Evolutionary conservation across 1,140 invertebrate species (phyloP).

Genomic region (Zaprionus lachaisei): DNA sequence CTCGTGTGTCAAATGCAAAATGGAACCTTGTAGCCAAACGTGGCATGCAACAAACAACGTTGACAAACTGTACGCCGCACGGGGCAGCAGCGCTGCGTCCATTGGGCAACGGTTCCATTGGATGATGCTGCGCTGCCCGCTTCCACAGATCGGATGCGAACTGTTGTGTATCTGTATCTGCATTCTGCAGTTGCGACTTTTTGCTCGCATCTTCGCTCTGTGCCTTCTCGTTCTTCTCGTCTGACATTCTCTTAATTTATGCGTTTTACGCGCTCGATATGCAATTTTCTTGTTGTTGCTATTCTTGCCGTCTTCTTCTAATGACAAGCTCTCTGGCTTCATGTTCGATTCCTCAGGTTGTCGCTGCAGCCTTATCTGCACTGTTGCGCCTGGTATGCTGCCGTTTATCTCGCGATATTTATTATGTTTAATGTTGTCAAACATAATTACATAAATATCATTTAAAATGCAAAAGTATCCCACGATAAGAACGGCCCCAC

Average conservation of each 20-base stretch:
- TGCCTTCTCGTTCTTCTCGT: neutral
- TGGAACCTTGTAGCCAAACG: conserved; percentile 13
- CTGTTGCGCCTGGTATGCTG: conserved; percentile 6
- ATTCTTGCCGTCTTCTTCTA: conserved; percentile 38
- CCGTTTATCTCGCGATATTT: conserved; percentile 49
- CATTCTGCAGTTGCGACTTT: conserved; percentile 36
- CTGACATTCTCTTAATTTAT: conserved; percentile 54
- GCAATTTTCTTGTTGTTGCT: conserved; percentile 44
- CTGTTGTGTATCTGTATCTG: conserved; percentile 33
- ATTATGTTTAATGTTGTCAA: conserved; percentile 46
- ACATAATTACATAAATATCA: conserved; percentile 52
- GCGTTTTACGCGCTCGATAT: conserved; percentile 55
- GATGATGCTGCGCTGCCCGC: neutral
- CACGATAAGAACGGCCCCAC: conserved; percentile 33
- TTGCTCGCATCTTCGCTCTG: conserved; percentile 20
- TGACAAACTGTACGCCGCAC: conserved; percentile 45
- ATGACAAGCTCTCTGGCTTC: conserved; percentile 40
- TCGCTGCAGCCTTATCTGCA: conserved; percentile 24
- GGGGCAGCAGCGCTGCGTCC: conserved; percentile 18
- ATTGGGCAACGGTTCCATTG: conserved; percentile 16
- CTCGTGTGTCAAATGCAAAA: conserved; percentile 10
- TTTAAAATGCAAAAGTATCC: conserved; percentile 52
- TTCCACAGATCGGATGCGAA: neutral
- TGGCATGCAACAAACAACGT: conserved; percentile 37
- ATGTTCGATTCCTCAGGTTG: conserved; percentile 31